phyloP scores from a whole-genome alignment of 2,113 vertebrate species.

The Thalassoma bifasciatum region DNA sequence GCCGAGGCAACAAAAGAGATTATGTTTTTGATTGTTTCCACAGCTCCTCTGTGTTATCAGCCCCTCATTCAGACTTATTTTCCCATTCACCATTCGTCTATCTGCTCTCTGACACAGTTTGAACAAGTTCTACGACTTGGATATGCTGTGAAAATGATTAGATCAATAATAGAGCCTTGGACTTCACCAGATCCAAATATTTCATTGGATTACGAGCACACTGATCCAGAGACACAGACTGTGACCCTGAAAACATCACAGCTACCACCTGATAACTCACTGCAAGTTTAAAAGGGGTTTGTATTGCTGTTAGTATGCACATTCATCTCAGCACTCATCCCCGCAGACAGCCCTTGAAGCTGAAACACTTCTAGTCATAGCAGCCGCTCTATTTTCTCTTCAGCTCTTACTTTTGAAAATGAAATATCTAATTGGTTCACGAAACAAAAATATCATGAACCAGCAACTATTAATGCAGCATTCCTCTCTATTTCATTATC shows the following conservation, averaged over 20 bases:
- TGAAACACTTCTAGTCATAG: too few relatives aligned
- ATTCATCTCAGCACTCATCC: background rate
- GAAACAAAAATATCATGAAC: too few relatives aligned
- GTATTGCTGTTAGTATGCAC: background rate
- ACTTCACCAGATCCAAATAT: conserved; percentile 16
- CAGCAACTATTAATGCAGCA: too few relatives aligned
- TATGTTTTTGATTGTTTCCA: conserved; percentile 36
- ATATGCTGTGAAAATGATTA: conserved; percentile 10
- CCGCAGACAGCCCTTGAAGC: background rate
- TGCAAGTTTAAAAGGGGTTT: background rate
- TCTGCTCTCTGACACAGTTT: background rate
- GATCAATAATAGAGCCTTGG: conserved; percentile 39
- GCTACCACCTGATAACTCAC: background rate
- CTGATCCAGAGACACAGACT: conserved; percentile 21
- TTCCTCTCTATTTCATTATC: too few relatives aligned
- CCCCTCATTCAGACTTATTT: background rate
- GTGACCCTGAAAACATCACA: conserved; percentile 19
- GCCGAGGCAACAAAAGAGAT: conserved; percentile 1
- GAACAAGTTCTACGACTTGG: background rate
- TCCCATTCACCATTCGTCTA: background rate
- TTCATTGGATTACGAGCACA: conserved; percentile 12
- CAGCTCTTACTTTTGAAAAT: too few relatives aligned
- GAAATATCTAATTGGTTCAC: too few relatives aligned
- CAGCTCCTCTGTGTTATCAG: conserved; percentile 9
- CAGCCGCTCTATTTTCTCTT: too few relatives aligned